Evolutionary conservation across 2,888 invertebrate species (phyloP).

Genomic region (Drosophila hamatofila): DNA sequence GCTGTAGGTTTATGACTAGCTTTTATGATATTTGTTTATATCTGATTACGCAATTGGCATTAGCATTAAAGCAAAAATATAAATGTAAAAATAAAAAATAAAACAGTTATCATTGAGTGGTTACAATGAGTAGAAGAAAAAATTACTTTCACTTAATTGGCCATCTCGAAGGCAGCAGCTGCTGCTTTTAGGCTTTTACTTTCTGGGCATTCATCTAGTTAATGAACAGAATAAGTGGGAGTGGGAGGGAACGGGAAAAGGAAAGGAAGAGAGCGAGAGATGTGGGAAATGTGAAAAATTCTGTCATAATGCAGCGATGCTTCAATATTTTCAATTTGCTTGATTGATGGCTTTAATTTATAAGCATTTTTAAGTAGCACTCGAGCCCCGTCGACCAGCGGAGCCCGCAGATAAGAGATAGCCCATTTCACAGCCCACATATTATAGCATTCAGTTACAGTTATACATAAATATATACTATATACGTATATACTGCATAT

Average conservation of each 20-base stretch:
- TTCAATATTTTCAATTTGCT: conserved; percentile 58
- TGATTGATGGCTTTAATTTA: conserved; percentile 59
- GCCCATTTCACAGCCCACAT: conserved; percentile 31
- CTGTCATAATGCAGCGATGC: conserved; percentile 43
- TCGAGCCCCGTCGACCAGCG: conserved; percentile 6
- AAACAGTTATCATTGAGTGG: conserved; percentile 13
- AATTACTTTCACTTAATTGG: conserved; percentile 67
- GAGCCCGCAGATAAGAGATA: conserved; percentile 44
- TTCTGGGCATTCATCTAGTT: conserved; percentile 27
- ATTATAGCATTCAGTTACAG: conserved; percentile 8
- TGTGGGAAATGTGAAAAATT: conserved; percentile 23
- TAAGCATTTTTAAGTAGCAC: conserved; percentile 53
- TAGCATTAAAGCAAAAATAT: conserved; percentile 20
- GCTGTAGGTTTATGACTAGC: conserved; percentile 36
- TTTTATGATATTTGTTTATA: conserved; percentile 40
- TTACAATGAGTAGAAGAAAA: conserved; percentile 6
- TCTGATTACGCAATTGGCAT: conserved; percentile 40
- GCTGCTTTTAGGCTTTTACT: conserved; percentile 49
- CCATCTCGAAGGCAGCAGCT: conserved; percentile 19
- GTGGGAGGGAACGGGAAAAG: background rate
- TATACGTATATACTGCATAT: conserved; percentile 17
- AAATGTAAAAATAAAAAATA: conserved; percentile 5
- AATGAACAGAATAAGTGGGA: background rate
- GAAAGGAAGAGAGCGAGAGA: background rate
- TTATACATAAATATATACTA: background rate